Base-by-base conservation (phyloP, 2,888 invertebrate genomes). In the Uropetala carovei region DNA sequence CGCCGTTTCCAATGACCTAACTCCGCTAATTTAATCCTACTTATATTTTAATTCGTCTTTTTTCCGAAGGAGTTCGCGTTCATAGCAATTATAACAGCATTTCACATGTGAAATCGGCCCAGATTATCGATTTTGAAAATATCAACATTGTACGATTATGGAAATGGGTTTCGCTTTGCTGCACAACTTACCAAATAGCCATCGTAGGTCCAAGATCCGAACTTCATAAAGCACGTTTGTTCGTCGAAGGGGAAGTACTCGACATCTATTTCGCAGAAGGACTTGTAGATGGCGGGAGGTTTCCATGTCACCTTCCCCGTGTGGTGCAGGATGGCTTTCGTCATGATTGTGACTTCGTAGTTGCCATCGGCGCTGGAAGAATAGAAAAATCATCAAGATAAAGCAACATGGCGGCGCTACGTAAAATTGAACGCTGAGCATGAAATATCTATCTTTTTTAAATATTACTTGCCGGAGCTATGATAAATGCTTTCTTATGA, bases 221-320 rank as follows among this genome's bases (percentile, higher is more conserved):
- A 99, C 96, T 99, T 98, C 98, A 99, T 98, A 95, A 98, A 98
- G 95, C 99, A 99, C 82, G 98, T 98, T 95, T 99, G 99, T 95
- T 98, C 97, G 95, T 99, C 98, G 95, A 99, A 99, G 92, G 99
- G 98, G 95, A 99, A 99, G 95, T 98, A 98, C 95, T 98, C 98
- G 94, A 99, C 98, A 95, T 98, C 98, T 94, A 98, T 98, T 96
- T 98, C 98, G 95, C 98, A 99, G 95, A 98, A 98, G 94, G 99
- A 99, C 96, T 99, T 99, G 96, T 99, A 99, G 95, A 99, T 99
- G 94, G 99, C 99, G 27, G 99, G 99, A 75, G 99, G 99, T 95
- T 99, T 99, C 99, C 99, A 99, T 91, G 98, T 97, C 93, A 99
- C 99, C 95, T 97, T 98, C 56, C 99, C 99, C 94, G 98, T 98